Percentiles rank a stretch among this genome's conserved stretches.
Conservation (phyloP, 1,140 invertebrate species). For the Diabrotica virgifera region DNA sequence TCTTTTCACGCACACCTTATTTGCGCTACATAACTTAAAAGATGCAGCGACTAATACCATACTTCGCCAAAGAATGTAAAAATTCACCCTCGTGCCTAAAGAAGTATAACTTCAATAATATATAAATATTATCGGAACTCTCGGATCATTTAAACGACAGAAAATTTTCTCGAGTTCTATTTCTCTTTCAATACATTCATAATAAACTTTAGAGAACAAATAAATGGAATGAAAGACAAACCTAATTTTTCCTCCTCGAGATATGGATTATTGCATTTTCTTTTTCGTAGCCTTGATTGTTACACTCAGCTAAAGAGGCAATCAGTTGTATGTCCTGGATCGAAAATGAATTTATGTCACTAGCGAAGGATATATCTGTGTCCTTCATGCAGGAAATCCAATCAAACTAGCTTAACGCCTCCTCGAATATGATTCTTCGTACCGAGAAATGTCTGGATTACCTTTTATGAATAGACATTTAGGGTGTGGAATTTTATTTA, state of each 20-base stretch:
- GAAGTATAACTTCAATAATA: no score
- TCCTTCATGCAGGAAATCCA: slow-evolving; percentile 1
- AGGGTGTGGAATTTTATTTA: background rate
- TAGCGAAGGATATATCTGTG: background rate
- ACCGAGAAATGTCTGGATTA: background rate
- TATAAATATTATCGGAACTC: no score
- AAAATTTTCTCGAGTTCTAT: no score
- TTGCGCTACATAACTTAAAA: no score
- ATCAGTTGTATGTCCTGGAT: slow-evolving; percentile 8
- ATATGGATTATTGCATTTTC: background rate
- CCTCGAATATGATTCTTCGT: background rate
- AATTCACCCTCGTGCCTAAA: no score
- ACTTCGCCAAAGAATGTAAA: no score
- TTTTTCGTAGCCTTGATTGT: slow-evolving; percentile 1
- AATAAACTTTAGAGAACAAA: no score
- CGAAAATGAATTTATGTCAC: slow-evolving; percentile 2
- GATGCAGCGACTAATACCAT: no score
- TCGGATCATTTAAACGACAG: no score
- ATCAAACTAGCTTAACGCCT: slow-evolving; percentile 2
- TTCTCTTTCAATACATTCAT: no score
- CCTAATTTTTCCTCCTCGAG: background rate
- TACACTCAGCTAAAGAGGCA: background rate
- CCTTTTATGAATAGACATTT: background rate
- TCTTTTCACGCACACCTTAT: no score
- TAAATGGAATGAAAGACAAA: background rate